These are phyloP conservation scores for Druon quercuslanigerum DNA, from an alignment of 1,140 invertebrate genomes.

Conservation along the genomic window DNA sequence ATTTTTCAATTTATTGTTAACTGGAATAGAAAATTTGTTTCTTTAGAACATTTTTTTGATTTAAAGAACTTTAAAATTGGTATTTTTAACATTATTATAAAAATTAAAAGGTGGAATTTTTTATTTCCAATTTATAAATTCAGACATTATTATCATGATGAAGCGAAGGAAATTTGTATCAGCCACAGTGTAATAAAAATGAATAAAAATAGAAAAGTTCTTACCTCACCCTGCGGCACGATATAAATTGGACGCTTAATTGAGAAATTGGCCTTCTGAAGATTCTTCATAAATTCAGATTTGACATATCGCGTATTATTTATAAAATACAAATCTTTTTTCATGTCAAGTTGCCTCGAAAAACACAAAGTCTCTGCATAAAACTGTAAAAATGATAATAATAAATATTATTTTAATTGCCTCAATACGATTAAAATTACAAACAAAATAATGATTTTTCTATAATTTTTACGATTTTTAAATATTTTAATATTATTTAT, in stretches of 20 bases:
- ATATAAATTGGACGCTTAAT: not conserved
- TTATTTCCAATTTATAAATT: no score
- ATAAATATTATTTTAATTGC: not conserved
- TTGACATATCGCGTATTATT: not conserved
- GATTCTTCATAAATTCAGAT: not conserved
- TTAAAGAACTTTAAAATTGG: no score
- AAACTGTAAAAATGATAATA: not conserved
- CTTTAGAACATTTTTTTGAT: no score
- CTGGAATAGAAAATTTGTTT: no score
- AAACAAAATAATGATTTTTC: no score
- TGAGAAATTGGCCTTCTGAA: not conserved
- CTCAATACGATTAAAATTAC: not conserved
- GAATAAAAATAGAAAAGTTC: not conserved
- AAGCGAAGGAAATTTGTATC: no score
- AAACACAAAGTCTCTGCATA: not conserved
- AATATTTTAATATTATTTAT: no score
- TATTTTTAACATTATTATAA: no score
- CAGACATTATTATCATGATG: no score
- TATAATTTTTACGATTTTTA: no score
- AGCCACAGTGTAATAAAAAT: not conserved
- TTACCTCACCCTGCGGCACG: not conserved
- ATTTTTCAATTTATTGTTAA: no score
- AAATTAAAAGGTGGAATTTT: no score
- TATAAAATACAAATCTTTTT: not conserved
- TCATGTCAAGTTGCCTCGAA: not conserved